Conservation (phyloP, 1,140 invertebrate genomes). For the Adoxophyes honmai region DNA sequence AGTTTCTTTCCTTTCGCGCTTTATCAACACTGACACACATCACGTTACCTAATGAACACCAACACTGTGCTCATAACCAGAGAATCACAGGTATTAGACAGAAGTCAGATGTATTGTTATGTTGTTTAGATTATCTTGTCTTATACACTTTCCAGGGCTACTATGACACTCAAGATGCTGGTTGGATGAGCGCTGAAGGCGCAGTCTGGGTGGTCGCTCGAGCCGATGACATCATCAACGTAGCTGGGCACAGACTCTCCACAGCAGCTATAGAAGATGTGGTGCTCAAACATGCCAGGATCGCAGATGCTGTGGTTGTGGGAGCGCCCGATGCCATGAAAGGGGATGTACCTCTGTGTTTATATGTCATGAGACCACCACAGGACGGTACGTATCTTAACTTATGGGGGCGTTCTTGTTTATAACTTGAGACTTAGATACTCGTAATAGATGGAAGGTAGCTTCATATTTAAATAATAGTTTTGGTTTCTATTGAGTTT, state of each 20-base stretch:
- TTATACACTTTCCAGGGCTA: constrained; percentile 83
- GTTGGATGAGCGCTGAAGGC: constrained; percentile 89
- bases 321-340: constrained; percentile 93
- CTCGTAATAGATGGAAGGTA: too few species aligned
- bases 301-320: constrained; percentile 91
- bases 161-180: constrained; percentile 97
- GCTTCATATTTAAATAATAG: too few species aligned
- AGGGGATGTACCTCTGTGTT: constrained; percentile 92
- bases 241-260: constrained; percentile 93
- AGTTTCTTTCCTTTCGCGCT: too few species aligned
- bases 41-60: too few species aligned
- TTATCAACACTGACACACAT: too few species aligned
- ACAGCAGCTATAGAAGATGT: constrained; percentile 94
- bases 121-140: constrained; percentile 12
- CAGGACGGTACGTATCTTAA: constrained; percentile 67
- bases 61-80: too few species aligned
- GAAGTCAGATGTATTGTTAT: too few species aligned
- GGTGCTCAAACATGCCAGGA: constrained; percentile 87
- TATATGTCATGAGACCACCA: constrained; percentile 85
- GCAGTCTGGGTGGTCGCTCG: constrained; percentile 93
- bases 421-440: too few species aligned
- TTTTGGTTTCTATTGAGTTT: too few species aligned
- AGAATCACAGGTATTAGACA: too few species aligned
- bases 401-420: neutral
- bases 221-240: constrained; percentile 97